Evolutionary conservation across 2,113 vertebrate genomes (phyloP), one percentile per base, ranked within the genome.

Genomic region (Rafetus swinhoei): DNA sequence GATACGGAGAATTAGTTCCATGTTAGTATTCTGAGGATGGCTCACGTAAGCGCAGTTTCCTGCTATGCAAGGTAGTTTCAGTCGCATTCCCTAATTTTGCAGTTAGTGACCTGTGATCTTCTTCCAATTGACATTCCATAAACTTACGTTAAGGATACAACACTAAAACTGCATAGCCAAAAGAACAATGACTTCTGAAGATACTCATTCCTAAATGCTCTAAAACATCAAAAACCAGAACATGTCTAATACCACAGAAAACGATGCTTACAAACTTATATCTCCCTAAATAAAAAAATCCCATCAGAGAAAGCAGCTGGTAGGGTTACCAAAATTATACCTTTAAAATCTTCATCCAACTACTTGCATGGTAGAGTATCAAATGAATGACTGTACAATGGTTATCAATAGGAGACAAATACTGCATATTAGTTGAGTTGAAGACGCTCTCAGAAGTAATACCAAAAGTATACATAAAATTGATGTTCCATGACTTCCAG

Each of bases 381-480:
- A 57, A 85, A 91, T 0, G 11, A 91, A 90, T 0, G 69, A 60
- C 84, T 83, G 57, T 32, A 83, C 82, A 86, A 15, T 4, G 25
- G 6, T 65, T 72, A 9, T 89, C 56, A 55, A 9, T 4, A 89
- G 62, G n/a, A 95, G n/a, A 74, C 77, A 93, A 94, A n/a, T 0
- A 0, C 59, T 81, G 18, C 3, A 0, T 7, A n/a, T 72, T 19
- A 81, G 65, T 22, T 29, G 39, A 81, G 94, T 21, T 89, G 39
- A 9, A 57, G 32, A 80, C 32, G 52, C 60, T 35, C 2, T 45
- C 93, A 85, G 50, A 6, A n/a, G 25, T 45, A 88, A 1, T 0
- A 54, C 53, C 53, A 54, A 15, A 25, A 83, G 77, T 35, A 39
- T 19, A 87, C 84, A 86, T 22, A n/a, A 74, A 53, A 89, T 14